phyloP scores from a whole-genome alignment of 2,797 vertebrate species.

The Peromyscus melanophrys region DNA sequence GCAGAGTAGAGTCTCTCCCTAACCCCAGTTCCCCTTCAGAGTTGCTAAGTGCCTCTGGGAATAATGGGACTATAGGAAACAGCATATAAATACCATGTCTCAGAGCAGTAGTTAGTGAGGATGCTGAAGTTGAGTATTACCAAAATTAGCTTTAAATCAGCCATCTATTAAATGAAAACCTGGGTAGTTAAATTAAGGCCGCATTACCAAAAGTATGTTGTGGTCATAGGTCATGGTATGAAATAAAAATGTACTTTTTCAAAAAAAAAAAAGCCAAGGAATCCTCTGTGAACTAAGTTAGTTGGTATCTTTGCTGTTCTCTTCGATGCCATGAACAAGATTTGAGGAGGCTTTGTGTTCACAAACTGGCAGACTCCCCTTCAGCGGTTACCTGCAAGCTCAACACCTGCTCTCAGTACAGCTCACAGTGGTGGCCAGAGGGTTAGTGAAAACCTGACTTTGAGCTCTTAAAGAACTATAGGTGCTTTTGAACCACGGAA shows the following conservation, averaged over 20 bases:
- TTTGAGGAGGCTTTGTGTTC: neutral
- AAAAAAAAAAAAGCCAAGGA: neutral
- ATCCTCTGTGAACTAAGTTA: neutral
- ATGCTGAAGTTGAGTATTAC: neutral
- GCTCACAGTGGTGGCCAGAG: neutral
- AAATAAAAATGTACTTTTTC: neutral
- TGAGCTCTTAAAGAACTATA: neutral
- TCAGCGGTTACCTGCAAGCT: neutral
- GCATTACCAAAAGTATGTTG: neutral
- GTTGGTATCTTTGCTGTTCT: neutral
- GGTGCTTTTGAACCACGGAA: neutral
- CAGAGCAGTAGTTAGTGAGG: neutral
- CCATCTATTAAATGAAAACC: neutral
- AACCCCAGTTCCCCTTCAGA: no score
- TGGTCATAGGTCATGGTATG: neutral
- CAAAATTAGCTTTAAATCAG: constrained; percentile 22
- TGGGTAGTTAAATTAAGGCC: neutral
- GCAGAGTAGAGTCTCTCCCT: neutral
- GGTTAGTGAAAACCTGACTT: neutral
- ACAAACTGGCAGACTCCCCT: neutral
- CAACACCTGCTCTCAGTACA: neutral
- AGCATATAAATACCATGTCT: neutral
- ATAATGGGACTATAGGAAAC: neutral
- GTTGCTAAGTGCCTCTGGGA: neutral
- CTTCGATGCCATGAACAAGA: neutral